Conservation (phyloP, 2,888 invertebrate species). For the Hetaerina titia region DNA sequence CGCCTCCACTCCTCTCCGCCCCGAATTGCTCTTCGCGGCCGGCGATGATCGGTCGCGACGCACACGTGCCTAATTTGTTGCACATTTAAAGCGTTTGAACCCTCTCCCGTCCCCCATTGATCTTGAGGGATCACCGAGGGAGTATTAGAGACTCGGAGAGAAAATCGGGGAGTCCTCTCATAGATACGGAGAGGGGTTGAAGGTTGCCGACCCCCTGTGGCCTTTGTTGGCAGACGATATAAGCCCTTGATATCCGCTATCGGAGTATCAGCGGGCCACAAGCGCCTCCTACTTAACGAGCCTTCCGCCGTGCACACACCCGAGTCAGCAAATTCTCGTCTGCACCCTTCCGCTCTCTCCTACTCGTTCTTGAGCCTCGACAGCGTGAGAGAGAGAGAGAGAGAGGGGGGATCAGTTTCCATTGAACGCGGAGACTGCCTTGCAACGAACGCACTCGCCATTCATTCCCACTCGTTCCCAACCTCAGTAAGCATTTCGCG, state of each 20-base stretch:
- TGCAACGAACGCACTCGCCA: background rate
- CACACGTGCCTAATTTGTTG: background rate
- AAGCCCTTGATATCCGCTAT: constrained; percentile 5
- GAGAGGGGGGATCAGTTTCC: no score
- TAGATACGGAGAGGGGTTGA: background rate
- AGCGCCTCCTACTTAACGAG: background rate
- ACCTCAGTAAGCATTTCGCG: background rate
- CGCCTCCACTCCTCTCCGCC: background rate
- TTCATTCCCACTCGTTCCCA: background rate
- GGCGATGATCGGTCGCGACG: no score
- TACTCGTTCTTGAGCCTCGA: background rate
- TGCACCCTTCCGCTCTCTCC: background rate
- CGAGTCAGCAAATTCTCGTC: background rate
- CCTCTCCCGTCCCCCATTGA: background rate
- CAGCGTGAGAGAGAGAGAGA: no score
- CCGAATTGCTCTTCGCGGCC: background rate
- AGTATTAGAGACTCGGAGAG: background rate
- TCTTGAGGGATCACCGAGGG: background rate
- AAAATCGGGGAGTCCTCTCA: background rate
- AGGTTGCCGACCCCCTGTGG: background rate
- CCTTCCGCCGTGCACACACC: background rate
- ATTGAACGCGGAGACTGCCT: no score
- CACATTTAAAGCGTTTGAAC: background rate
- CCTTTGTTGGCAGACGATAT: background rate
- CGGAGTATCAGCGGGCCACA: background rate